Percentiles rank a stretch among this genome's conserved stretches.
phyloP scores from a whole-genome alignment of 2,113 vertebrate species.

The Cygnus buccinator region DNA sequence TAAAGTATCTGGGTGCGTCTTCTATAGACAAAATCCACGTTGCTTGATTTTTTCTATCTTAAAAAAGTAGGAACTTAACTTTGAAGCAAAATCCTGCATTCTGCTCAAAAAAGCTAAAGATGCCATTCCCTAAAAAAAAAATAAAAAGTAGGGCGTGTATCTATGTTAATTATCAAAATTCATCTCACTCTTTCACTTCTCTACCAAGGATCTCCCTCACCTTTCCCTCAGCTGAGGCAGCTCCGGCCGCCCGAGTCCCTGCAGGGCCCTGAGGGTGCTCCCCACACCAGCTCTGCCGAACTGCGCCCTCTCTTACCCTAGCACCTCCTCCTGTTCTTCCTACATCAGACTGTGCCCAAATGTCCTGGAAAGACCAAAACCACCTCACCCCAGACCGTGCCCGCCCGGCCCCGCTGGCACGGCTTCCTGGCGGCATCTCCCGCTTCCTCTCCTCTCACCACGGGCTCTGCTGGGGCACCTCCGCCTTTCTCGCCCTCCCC shows the following conservation, averaged over 20 bases:
- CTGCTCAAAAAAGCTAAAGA: neutral
- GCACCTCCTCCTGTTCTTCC: too few relatives aligned
- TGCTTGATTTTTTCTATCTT: neutral
- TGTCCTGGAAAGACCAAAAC: fast-evolving
- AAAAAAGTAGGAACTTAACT: neutral
- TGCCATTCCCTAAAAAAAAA: neutral
- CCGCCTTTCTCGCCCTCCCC: neutral
- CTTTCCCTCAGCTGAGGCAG: too few relatives aligned
- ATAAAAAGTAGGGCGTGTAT: too few relatives aligned
- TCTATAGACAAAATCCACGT: neutral
- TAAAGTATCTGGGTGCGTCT: neutral
- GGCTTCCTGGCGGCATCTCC: neutral
- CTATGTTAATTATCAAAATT: too few relatives aligned
- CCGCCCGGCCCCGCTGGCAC: neutral
- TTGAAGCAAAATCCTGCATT: neutral
- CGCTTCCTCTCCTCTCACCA: neutral
- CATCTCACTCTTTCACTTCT: neutral
- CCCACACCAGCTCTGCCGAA: fast-evolving
- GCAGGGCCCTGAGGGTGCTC: fast-evolving
- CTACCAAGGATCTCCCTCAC: neutral
- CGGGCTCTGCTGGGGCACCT: too few relatives aligned
- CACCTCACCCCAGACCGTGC: fast-evolving
- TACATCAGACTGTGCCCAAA: neutral
- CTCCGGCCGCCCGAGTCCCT: too few relatives aligned
- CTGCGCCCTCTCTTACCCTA: fast-evolving